Evolutionary conservation across 2,113 vertebrate genomes (phyloP).

Genomic region (Anarrhichthys ocellatus): DNA sequence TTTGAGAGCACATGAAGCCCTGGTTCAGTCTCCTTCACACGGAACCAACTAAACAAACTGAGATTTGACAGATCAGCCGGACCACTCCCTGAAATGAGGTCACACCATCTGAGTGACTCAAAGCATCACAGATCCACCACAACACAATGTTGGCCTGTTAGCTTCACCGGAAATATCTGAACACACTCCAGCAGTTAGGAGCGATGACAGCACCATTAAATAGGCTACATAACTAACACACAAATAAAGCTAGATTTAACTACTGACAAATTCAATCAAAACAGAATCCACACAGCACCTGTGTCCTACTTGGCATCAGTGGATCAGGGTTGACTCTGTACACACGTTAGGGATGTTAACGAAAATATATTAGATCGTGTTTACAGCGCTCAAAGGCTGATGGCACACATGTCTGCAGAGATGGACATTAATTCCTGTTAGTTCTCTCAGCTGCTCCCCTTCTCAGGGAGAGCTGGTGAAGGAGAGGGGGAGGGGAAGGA

Average conservation of each 20-base stretch:
- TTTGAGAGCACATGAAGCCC: conserved; percentile 22
- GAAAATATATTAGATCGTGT: conserved; percentile 64
- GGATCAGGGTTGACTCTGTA: not conserved
- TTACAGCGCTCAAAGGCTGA: conserved; percentile 58
- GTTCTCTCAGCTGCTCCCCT: conserved; percentile 78
- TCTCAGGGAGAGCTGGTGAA: conserved; percentile 43
- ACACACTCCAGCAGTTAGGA: not conserved
- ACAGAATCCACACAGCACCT: not conserved
- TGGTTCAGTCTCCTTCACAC: conserved; percentile 11
- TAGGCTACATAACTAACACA: not conserved
- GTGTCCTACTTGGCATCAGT: not conserved
- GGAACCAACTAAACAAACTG: conserved; percentile 23
- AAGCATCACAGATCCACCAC: conserved; percentile 33
- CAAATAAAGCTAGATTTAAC: not conserved
- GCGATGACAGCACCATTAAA: not conserved
- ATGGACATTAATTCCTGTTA: conserved; percentile 70
- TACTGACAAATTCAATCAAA: conserved; percentile 1
- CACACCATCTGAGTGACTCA: conserved; percentile 60
- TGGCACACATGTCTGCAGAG: conserved; percentile 55
- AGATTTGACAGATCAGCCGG: conserved; percentile 46
- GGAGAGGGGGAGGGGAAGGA: conserved; percentile 49
- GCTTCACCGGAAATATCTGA: not conserved
- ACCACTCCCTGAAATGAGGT: conserved; percentile 79
- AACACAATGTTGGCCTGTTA: conserved; percentile 1
- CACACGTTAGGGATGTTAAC: conserved; percentile 49